Evolutionary conservation across 2,888 invertebrate genomes (phyloP).

Genomic region (Caenorhabditis becei): DNA sequence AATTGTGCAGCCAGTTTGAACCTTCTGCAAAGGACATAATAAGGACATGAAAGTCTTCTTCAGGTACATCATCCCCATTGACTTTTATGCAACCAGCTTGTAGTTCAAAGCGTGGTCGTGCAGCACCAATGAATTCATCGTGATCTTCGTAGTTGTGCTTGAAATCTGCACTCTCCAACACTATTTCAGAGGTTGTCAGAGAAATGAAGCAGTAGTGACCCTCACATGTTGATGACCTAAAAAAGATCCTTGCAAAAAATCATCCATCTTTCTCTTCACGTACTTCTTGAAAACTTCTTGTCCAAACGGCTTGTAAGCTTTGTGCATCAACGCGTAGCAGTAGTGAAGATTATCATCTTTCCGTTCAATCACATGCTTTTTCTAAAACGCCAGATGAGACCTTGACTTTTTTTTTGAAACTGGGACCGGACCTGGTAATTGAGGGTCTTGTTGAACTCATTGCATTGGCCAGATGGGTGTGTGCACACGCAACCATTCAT

Average conservation of each 20-base stretch:
- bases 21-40: slow-evolving; percentile 80
- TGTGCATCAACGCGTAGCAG: slow-evolving; percentile 78
- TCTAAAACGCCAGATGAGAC: slow-evolving; percentile 49
- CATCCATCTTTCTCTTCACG: slow-evolving; percentile 3
- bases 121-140: slow-evolving; percentile 73
- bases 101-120: slow-evolving; percentile 75
- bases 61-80: slow-evolving; percentile 76
- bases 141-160: slow-evolving; percentile 75
- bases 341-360: slow-evolving; percentile 75
- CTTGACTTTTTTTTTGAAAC: neutral
- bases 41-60: no score
- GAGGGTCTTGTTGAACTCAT: slow-evolving; percentile 75
- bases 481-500: slow-evolving; percentile 81
- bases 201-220: slow-evolving; percentile 81
- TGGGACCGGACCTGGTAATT: slow-evolving; percentile 68
- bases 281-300: slow-evolving; percentile 79
- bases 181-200: slow-evolving; percentile 78
- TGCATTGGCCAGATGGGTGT: slow-evolving; percentile 77
- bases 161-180: slow-evolving; percentile 76
- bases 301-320: slow-evolving; percentile 75
- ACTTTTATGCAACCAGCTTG: slow-evolving; percentile 80
- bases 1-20: slow-evolving; percentile 77
- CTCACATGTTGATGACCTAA: slow-evolving; percentile 79
- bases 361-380: slow-evolving; percentile 76
- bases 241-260: neutral